These are phyloP conservation scores for Drosophila sturtevanti DNA, from an alignment of 1,140 invertebrate species.

Conservation along the genomic window DNA sequence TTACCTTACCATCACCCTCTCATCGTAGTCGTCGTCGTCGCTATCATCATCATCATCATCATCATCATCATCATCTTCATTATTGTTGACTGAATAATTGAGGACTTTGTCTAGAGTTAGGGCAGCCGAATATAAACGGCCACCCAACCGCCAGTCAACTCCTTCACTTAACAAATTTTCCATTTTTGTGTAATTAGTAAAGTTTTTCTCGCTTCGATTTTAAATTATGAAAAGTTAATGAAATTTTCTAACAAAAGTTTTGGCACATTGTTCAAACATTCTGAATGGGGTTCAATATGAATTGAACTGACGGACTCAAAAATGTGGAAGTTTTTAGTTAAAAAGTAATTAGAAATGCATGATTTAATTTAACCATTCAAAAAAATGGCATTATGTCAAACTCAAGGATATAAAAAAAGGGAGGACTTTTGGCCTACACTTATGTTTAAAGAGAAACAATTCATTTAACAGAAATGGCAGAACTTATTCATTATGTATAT, in stretches of 20 bases:
- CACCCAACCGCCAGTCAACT: background rate
- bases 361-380: background rate
- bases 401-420: background rate
- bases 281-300: constrained; percentile 23
- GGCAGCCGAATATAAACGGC: background rate
- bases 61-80: background rate
- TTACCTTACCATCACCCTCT: background rate
- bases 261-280: constrained; percentile 37
- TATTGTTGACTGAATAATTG: constrained; percentile 30
- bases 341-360: background rate
- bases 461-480: background rate
- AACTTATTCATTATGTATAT: background rate
- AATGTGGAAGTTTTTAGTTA: background rate
- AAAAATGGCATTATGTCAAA: background rate
- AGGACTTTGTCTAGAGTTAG: constrained; percentile 9
- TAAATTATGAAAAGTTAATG: constrained; percentile 41
- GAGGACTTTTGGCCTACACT: background rate
- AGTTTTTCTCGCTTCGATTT: constrained; percentile 46
- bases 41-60: background rate
- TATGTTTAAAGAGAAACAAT: background rate
- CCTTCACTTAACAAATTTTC: constrained; percentile 7
- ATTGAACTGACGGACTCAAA: background rate
- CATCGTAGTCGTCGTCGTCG: background rate
- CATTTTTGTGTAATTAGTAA: constrained; percentile 53
- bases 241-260: constrained; percentile 31